Base-by-base conservation (phyloP, 2,888 invertebrate species). In the Agelastica alni region DNA sequence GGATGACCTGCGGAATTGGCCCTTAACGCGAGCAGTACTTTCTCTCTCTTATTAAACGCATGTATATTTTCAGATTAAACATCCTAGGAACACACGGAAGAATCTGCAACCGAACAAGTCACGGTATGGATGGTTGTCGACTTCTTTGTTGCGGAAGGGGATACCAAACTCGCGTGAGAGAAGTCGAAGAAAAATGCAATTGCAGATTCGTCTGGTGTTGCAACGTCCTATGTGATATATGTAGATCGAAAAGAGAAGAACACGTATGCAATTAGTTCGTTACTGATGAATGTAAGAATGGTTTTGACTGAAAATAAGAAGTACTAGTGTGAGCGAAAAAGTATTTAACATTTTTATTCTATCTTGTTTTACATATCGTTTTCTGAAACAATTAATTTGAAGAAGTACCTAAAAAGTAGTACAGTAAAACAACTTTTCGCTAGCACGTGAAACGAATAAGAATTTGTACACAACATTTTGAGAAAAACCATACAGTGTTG, bases 151-250 rank as follows among this genome's bases (percentile, higher is more conserved):
- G 94, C 74, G 93, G 93, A 0, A 82, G 94, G 52, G 93, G 94
- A 7, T 91, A 91, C 77, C 91, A 91, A 73, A 93, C 93, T 3
- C 78, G 90, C 51, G 86, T 92, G 2, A 81, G 87, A 28, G 89
- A 91, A 67, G 89, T 91, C 56, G 87, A 87, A 68, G 91, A 93
- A 72, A 92, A 93, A 75, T 94, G 94, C 78, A 86, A 88, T 70
- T 94, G 94, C 75, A 85, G 87, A 64, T 94, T 94, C 74, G 89
- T 91, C 55, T 94, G 93, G 93, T 94, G 94, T 78, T 94, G 94
- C 77, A 83, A 86, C 62, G 93, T 94, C 2, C 86, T 88, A 67
- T 94, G 94, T 78, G 88, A 92, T 71, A 82, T 86, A 59, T 94
- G 93, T 76, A 83, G 85, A 62, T 86, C 85, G 68, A 87, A 86